Conservation (phyloP, 2,113 vertebrate species). For the Bufo gargarizans region DNA sequence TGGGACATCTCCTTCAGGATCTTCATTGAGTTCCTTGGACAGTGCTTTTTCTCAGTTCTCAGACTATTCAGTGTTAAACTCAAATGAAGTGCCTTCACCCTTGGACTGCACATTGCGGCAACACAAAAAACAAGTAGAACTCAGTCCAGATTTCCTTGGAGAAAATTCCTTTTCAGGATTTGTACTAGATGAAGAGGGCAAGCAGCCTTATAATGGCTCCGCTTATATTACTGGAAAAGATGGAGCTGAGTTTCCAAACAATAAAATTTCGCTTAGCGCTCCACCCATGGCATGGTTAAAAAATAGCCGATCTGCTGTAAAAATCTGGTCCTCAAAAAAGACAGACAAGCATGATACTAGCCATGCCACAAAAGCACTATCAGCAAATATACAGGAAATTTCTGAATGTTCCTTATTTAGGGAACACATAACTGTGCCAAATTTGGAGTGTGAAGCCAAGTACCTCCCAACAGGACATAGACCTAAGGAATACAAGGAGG, state of each 20-base stretch:
- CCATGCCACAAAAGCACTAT: conserved; percentile 47
- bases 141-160: conserved; percentile 59
- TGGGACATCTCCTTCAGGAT: conserved; percentile 84
- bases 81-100: conserved; percentile 72
- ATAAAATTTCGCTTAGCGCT: conserved; percentile 71
- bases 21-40: conserved; percentile 86
- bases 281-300: conserved; percentile 84
- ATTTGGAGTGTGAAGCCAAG: conserved; percentile 13
- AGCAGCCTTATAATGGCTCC: conserved; percentile 53
- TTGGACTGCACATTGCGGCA: conserved; percentile 66
- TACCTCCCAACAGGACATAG: background rate
- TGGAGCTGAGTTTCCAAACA: conserved; percentile 62
- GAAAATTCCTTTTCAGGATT: conserved; percentile 61
- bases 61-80: conserved; percentile 76
- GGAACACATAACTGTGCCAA: conserved; percentile 42
- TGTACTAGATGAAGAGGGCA: conserved; percentile 51
- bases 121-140: conserved; percentile 63
- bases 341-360: conserved; percentile 65
- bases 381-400: conserved; percentile 21
- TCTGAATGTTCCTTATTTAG: conserved; percentile 34
- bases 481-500: conserved; percentile 67
- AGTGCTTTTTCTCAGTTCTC: conserved; percentile 91
- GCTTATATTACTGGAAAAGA: conserved; percentile 66
- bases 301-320: conserved; percentile 69
- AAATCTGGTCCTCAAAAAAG: conserved; percentile 78